Conservation (phyloP, 2,888 invertebrate genomes). For the Microplitis manilae region DNA sequence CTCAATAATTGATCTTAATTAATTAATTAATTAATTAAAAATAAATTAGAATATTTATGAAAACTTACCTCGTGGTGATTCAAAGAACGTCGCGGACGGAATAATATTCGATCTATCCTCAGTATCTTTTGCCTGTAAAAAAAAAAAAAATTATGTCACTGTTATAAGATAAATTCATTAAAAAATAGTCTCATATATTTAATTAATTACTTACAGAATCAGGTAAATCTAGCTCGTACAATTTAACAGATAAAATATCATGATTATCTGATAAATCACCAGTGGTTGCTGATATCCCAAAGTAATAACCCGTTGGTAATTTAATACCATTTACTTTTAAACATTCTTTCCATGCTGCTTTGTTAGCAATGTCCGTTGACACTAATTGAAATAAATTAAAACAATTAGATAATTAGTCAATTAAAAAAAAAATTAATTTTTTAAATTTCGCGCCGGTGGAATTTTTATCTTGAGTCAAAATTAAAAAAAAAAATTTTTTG, state of each 20-base stretch:
- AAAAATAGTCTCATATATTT: neutral
- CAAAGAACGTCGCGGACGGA: conserved; percentile 91
- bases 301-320: conserved; percentile 95
- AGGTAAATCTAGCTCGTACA: conserved; percentile 91
- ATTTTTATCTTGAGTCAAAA: too few relatives aligned
- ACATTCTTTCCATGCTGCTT: conserved; percentile 95
- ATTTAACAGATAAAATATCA: conserved; percentile 91
- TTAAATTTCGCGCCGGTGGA: too few relatives aligned
- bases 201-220: conserved; percentile 73
- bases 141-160: conserved; percentile 33
- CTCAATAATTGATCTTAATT: too few relatives aligned
- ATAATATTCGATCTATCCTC: conserved; percentile 87
- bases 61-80: conserved; percentile 83
- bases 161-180: neutral
- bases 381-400: conserved; percentile 74
- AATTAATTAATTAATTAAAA: too few relatives aligned
- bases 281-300: conserved; percentile 96
- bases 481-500: too few relatives aligned
- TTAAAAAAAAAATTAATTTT: conserved; percentile 40
- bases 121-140: conserved; percentile 74
- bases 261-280: conserved; percentile 98
- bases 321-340: conserved; percentile 90
- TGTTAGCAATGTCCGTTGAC: conserved; percentile 91
- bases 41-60: conserved; percentile 8
- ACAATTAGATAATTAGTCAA: too few relatives aligned